These are phyloP conservation scores for Addax nasomaculatus DNA, from an alignment of 2,113 vertebrate species.

Conservation along the genomic window DNA sequence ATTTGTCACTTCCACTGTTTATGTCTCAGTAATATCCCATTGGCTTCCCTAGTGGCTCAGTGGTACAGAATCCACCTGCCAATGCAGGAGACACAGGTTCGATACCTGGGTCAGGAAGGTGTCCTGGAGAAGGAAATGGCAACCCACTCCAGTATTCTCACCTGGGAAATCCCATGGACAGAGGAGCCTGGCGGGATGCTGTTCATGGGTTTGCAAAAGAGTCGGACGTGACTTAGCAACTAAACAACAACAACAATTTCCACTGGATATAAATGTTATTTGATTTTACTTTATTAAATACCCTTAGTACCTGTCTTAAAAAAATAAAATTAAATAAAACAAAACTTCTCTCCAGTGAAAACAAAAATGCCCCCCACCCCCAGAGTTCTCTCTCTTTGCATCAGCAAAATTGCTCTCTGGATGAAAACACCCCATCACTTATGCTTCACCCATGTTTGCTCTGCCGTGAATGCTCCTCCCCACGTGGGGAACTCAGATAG, in stretches of 20 bases:
- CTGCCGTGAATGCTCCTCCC: background rate
- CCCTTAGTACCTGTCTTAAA: background rate
- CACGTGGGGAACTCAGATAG: accelerated
- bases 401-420: background rate
- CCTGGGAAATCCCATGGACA: background rate
- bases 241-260: background rate
- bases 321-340: background rate
- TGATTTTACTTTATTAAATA: constrained; percentile 36
- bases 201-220: background rate
- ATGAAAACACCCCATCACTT: background rate
- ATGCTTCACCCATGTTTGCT: background rate
- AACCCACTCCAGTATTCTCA: background rate
- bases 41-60: background rate
- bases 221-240: accelerated
- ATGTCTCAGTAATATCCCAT: background rate
- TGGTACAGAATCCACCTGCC: background rate
- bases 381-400: background rate
- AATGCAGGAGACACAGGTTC: background rate
- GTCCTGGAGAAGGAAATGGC: background rate
- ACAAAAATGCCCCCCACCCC: background rate
- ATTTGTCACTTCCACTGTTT: background rate
- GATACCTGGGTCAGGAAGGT: background rate
- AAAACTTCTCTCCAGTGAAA: background rate
- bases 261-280: background rate
- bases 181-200: background rate